phyloP scores from a whole-genome alignment of 2,113 vertebrate species.

The Brachypodius melanocephalos region DNA sequence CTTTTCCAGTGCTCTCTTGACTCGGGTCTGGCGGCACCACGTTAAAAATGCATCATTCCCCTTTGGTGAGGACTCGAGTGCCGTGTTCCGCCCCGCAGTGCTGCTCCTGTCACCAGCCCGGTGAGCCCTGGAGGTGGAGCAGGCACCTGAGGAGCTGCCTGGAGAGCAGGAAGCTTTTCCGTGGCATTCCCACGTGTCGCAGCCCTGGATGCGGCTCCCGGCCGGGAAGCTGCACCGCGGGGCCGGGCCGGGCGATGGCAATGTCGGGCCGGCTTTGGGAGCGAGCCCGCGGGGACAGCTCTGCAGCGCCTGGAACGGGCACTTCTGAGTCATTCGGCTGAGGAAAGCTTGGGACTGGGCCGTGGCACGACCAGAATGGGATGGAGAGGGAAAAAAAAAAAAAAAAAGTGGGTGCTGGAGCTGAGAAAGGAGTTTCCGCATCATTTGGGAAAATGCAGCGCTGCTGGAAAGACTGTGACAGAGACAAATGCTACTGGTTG shows the following conservation, averaged over 20 bases:
- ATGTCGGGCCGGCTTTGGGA: neutral
- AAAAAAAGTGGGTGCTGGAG: neutral
- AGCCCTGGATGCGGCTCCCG: neutral
- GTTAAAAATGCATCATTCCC: rapidly evolving
- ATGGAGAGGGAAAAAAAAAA: neutral
- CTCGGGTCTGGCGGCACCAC: rapidly evolving
- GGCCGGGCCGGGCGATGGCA: conserved; percentile 12
- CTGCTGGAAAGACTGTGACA: conserved; percentile 53
- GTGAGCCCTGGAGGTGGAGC: neutral
- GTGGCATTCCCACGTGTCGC: rapidly evolving
- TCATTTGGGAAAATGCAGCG: neutral
- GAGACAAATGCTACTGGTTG: conserved; percentile 17
- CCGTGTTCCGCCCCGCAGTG: rapidly evolving
- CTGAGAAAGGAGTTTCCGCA: conserved; percentile 3
- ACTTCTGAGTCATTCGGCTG: neutral
- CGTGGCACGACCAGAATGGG: neutral
- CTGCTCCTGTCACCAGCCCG: neutral
- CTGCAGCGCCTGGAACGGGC: too few species aligned
- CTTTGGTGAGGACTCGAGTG: rapidly evolving
- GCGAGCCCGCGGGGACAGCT: rapidly evolving
- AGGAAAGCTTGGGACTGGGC: neutral
- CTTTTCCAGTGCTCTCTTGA: neutral
- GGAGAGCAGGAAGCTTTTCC: neutral
- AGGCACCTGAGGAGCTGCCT: neutral
- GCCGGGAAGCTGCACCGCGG: neutral